These are phyloP conservation scores for Heliconius hortense DNA, from an alignment of 2,888 invertebrate genomes.

Conservation along the genomic window DNA sequence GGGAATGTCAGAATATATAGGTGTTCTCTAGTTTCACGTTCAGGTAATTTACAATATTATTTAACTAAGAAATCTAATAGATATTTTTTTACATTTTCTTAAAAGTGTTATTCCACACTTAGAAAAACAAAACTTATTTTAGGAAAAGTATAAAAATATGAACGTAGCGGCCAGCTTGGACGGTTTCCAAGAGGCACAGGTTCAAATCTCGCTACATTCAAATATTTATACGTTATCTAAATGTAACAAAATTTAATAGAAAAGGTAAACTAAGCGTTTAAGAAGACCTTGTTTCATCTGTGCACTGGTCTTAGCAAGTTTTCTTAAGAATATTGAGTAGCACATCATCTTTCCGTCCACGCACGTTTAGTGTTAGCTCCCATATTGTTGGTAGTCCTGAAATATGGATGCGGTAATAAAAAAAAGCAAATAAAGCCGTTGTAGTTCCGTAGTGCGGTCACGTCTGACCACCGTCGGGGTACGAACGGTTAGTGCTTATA, in stretches of 20 bases:
- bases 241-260: background rate
- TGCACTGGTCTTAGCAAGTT: constrained; percentile 48
- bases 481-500: constrained; percentile 36
- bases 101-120: too few species aligned
- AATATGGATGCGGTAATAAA: constrained; percentile 77
- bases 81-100: too few species aligned
- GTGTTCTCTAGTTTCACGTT: too few species aligned
- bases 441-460: constrained; percentile 63
- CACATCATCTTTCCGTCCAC: constrained; percentile 70
- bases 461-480: constrained; percentile 55
- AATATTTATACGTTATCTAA: background rate
- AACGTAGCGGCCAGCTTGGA: too few species aligned
- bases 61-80: too few species aligned
- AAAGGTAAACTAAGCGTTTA: background rate
- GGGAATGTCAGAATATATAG: too few species aligned
- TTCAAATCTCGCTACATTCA: too few species aligned
- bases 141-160: too few species aligned
- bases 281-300: constrained; percentile 49
- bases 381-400: constrained; percentile 73
- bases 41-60: too few species aligned
- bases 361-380: constrained; percentile 72
- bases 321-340: constrained; percentile 59
- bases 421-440: constrained; percentile 70
- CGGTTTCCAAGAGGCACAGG: too few species aligned
- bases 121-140: too few species aligned